Base-by-base conservation (phyloP, 2,888 invertebrate genomes). In the Eucriotettix oculatus region DNA sequence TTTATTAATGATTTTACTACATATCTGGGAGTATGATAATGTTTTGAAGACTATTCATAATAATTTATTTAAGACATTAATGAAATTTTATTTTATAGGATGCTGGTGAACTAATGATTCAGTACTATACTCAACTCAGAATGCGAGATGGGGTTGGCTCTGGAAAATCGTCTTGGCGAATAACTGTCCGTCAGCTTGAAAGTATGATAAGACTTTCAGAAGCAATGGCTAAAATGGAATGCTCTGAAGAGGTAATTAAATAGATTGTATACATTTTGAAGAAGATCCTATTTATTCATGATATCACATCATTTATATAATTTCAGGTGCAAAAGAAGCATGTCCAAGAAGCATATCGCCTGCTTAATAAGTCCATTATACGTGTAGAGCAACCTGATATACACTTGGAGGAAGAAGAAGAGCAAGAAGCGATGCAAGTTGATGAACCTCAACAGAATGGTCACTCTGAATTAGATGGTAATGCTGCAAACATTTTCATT, bases 351-450 rank as follows among this genome's bases (percentile, higher is more conserved):
- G 93, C 94, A 0, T 89, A 84, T 72, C 80, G 90, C 56, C 79
- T 99, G 63, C 76, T 99, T 42, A 97, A 95, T 74, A 96, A 96
- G 70, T 96, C 96, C 0, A 96, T 98, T 65, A 93, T 98, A 66
- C 83, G 97, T 52, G 96, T 99, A 16, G 98, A 98, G 69, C 96
- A 97, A 69, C 97, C 98, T 0, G 98, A 99, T 71, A 92, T 99
- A 58, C 87, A 93, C 71, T 76, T 98, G 64, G 91, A 91, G 58
- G 92, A 91, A 62, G 90, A 90, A 48, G 83, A 83, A 14, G 76
- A 76, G 53, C 71, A 71, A 41, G 66, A 65, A 9, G 62, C 66
- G 9, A 61, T 79, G 74, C 79, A 80, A 16, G 79, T 82, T 1
- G 79, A 82, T 16, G 77, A 80, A 41, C 40, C 17, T 12, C 17